Evolutionary conservation across 1,140 invertebrate genomes (phyloP).

Genomic region (Penaeus japonicus): DNA sequence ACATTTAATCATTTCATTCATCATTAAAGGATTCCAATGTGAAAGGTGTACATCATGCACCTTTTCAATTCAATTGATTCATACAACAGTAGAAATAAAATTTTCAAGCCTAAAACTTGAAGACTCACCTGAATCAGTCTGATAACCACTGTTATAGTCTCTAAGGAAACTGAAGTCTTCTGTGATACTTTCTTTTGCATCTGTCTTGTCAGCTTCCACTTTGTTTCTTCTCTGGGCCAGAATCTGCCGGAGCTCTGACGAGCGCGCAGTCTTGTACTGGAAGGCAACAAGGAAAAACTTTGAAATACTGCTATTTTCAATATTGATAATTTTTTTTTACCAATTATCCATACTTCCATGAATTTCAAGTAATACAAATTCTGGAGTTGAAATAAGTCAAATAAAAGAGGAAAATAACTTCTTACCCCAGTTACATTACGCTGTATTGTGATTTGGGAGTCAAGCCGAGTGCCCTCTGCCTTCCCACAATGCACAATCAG

Average conservation of each 20-base stretch:
- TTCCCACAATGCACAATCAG: constrained; percentile 75
- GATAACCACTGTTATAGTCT: constrained; percentile 41
- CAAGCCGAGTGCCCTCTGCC: constrained; percentile 76
- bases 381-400: not conserved
- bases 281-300: constrained; percentile 51
- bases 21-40: too few species aligned
- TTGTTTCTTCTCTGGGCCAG: constrained; percentile 71
- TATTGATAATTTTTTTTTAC: not conserved
- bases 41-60: too few species aligned
- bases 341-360: not conserved
- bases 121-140: constrained; percentile 19
- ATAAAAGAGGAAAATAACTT: not conserved
- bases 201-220: constrained; percentile 53
- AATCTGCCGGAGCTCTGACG: constrained; percentile 74
- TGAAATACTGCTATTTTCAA: not conserved
- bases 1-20: too few species aligned
- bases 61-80: not conserved
- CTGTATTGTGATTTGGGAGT: constrained; percentile 79
- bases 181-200: constrained; percentile 13
- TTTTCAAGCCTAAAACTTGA: not conserved
- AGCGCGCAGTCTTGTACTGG: constrained; percentile 74
- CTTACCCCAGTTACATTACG: constrained; percentile 79
- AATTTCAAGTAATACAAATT: too few species aligned
- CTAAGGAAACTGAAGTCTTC: constrained; percentile 47
- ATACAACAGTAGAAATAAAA: not conserved